Conservation (phyloP, 2,113 vertebrate species). For the Nannospalax galili region DNA sequence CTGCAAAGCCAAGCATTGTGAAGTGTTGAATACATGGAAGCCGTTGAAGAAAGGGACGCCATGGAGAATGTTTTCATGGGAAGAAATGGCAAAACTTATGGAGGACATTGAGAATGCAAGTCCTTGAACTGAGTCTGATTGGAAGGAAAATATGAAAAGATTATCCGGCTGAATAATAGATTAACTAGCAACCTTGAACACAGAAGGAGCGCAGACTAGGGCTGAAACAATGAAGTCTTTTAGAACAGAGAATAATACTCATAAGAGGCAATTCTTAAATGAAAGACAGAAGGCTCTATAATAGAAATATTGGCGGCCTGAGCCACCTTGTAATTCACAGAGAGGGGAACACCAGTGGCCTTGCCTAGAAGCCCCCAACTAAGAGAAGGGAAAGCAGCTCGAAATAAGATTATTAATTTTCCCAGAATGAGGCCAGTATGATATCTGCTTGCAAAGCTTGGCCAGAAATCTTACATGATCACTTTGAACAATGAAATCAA, state of each 20-base stretch:
- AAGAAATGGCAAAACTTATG: conserved; percentile 87
- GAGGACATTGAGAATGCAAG: conserved; percentile 81
- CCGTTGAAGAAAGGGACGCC: conserved; percentile 78
- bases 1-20: conserved; percentile 72
- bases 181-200: conserved; percentile 87
- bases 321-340: conserved; percentile 79
- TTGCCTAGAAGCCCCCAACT: conserved; percentile 60
- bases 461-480: conserved; percentile 69
- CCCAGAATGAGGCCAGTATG: conserved; percentile 73
- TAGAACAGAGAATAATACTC: conserved; percentile 84
- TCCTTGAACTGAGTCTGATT: conserved; percentile 87
- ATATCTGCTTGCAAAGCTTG: conserved; percentile 65
- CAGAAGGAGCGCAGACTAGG: conserved; percentile 83
- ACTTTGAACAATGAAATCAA: conserved; percentile 66
- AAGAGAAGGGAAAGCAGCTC: conserved; percentile 62
- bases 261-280: conserved; percentile 84
- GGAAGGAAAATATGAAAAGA: conserved; percentile 81
- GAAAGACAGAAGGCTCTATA: conserved; percentile 78
- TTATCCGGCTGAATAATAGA: conserved; percentile 85
- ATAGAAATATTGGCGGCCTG: conserved; percentile 73
- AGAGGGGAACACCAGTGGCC: conserved; percentile 67
- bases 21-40: conserved; percentile 76
- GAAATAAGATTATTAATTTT: conserved; percentile 77
- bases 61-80: conserved; percentile 85
- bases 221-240: conserved; percentile 88